Evolutionary conservation across 2,797 vertebrate genomes (phyloP).

Genomic region (Sorex maritimensis): DNA sequence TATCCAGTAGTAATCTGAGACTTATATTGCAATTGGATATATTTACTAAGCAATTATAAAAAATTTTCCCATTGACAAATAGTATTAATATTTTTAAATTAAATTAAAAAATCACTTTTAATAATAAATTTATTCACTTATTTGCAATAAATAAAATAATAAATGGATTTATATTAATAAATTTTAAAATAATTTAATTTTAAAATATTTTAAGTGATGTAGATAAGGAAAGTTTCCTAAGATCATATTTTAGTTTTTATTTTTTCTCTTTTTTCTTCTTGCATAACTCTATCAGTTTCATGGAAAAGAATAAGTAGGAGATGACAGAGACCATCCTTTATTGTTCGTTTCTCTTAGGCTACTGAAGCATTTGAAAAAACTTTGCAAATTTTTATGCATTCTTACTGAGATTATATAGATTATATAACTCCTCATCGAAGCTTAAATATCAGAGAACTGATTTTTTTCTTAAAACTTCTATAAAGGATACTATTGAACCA

Average conservation of each 20-base stretch:
- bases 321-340: constrained; percentile 3
- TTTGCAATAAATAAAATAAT: too few species aligned
- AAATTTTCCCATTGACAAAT: neutral
- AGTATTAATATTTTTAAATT: too few species aligned
- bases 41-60: neutral
- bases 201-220: neutral
- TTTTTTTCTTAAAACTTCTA: constrained; percentile 24
- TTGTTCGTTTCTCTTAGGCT: neutral
- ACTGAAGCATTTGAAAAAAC: neutral
- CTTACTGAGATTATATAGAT: neutral
- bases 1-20: neutral
- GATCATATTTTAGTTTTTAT: constrained; percentile 12
- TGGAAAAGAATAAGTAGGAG: neutral
- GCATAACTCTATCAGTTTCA: neutral
- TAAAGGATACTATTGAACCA: neutral
- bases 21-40: neutral
- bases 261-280: neutral
- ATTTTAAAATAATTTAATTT: too few species aligned
- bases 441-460: constrained; percentile 8
- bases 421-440: neutral
- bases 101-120: too few species aligned
- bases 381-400: constrained; percentile 7
- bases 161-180: too few species aligned
- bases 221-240: constrained; percentile 6
- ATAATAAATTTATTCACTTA: too few species aligned